Base-by-base conservation (phyloP, 2,888 invertebrate species). In the Melieria crassipennis region DNA sequence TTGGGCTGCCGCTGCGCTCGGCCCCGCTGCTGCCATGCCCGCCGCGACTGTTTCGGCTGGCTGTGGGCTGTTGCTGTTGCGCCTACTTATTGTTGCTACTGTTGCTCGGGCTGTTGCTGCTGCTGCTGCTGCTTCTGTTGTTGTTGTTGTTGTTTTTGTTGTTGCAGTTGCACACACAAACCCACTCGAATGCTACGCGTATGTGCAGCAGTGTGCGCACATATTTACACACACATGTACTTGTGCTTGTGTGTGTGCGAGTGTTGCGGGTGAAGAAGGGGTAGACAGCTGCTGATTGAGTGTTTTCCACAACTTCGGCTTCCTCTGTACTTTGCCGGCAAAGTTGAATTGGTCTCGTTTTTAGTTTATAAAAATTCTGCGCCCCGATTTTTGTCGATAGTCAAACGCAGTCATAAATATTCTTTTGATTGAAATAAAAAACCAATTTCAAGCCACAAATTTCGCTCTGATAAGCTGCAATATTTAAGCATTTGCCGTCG, bases 401-500 rank as follows among this genome's bases (percentile, higher is more conserved):
- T 30, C 30, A 30, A 2, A 30, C 30, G 30, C 30, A 30, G 30
- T 30, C 30, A 30, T 30, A 30, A 30, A 30, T 30, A 30, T 30
- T 30, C 30, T 30, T 30, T 30, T 30, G 2, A 30, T 30, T 30
- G 30, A 30, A 30, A 30, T 30, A 2, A 30, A 30, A 30, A 30
- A 30, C 30, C 1, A 30, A 30, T 30, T 30, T 30, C 30, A 30
- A 30, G 30, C 30, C 30, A 30, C 30, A 16, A 50, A 65, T 63
- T 60, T 70, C 30, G 52, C 45, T 52, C 65, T 60, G 52, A 13
- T 62, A 62, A n/a, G 58, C 60, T 65, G 5, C 43, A 3, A 65
- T 70, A 52, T 52, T 73, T 72, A 47, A 55, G 69, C 74, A 78
- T 79, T 81, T 79, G 73, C 79, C 79, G 79, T 74, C 79, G 79